Evolutionary conservation across 2,113 vertebrate species (phyloP).

Genomic region (Sterna hirundo): DNA sequence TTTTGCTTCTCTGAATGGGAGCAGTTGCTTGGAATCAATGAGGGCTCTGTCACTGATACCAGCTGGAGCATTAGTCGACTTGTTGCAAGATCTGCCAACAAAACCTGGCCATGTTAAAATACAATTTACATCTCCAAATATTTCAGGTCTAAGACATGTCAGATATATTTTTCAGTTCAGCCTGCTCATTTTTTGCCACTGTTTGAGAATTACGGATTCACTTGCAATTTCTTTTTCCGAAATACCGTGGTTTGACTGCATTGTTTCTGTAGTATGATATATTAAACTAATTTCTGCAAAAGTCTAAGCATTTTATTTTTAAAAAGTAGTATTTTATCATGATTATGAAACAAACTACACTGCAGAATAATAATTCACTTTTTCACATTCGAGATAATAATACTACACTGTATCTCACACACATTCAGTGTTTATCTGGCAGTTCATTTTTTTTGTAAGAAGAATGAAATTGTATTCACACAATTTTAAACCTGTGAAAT

Average conservation of each 20-base stretch:
- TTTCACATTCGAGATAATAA: neutral
- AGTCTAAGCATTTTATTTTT: neutral
- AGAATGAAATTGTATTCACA: neutral
- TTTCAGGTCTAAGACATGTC: neutral
- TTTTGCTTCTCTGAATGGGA: conserved; percentile 4
- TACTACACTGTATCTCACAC: neutral
- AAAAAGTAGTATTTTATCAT: neutral
- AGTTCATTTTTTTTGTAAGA: neutral
- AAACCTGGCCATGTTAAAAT: neutral
- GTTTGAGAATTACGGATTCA: neutral
- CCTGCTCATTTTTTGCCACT: neutral
- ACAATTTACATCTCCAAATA: neutral
- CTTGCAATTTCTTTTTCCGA: neutral
- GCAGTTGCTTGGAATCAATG: neutral
- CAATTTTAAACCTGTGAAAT: neutral
- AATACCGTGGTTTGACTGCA: neutral
- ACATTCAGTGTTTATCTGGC: neutral
- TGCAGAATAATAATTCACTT: neutral
- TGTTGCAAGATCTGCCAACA: neutral
- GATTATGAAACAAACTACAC: neutral
- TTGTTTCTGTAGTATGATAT: neutral
- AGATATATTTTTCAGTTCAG: neutral
- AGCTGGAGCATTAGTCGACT: neutral
- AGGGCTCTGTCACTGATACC: neutral
- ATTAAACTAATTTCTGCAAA: neutral